phyloP scores from a whole-genome alignment of 2,888 invertebrate genomes.

The Cecidostiba fungosa region DNA sequence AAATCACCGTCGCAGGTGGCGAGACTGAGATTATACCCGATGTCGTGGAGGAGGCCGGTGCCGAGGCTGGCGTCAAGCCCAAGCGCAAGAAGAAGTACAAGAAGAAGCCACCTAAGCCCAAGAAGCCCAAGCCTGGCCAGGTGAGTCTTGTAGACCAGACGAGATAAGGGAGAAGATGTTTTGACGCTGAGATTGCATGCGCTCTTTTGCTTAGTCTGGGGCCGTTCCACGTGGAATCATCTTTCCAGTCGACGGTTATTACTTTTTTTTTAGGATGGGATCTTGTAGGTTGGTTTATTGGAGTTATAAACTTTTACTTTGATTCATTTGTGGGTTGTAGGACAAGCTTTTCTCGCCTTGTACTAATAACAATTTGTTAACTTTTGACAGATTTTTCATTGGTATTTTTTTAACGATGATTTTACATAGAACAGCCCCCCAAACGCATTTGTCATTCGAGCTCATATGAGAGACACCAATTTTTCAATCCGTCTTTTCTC shows the following conservation, averaged over 20 bases:
- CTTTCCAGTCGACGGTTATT: not conserved
- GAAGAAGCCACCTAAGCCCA: conserved; percentile 90
- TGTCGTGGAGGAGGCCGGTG: conserved; percentile 76
- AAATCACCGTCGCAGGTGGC: conserved; percentile 80
- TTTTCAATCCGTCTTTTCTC: conserved; percentile 61
- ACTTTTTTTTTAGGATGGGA: not conserved
- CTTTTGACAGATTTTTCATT: not conserved
- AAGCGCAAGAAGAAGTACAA: conserved; percentile 91
- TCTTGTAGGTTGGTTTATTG: not conserved
- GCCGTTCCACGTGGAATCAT: conserved; percentile 29
- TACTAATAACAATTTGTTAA: not conserved
- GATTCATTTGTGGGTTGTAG: not conserved
- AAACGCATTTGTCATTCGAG: conserved; percentile 37
- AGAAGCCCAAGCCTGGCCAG: conserved; percentile 90
- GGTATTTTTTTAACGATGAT: not conserved
- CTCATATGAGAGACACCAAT: conserved; percentile 53
- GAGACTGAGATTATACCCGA: conserved; percentile 81
- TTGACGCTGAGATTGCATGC: not conserved
- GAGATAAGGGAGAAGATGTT: not conserved
- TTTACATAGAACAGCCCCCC: conserved; percentile 40
- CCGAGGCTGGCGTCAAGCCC: conserved; percentile 77
- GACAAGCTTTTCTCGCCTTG: not conserved
- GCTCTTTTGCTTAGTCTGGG: conserved; percentile 7
- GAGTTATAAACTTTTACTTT: not conserved
- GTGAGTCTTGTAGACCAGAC: conserved; percentile 81